Base-by-base conservation (phyloP, 2,113 vertebrate species). In the Rhinoderma darwinii region DNA sequence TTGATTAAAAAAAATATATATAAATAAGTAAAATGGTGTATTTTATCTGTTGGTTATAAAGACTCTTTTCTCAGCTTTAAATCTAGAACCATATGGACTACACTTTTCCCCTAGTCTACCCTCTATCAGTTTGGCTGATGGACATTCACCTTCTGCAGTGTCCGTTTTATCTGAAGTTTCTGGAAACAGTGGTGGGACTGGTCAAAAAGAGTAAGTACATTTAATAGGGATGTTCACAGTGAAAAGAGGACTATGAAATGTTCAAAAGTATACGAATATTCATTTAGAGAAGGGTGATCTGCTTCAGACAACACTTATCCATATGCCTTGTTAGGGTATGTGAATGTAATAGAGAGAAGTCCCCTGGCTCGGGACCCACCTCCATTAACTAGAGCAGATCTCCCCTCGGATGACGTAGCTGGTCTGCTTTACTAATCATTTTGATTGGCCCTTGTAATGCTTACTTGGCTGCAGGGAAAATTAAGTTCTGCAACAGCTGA, bases 81-180 rank as follows among this genome's bases (percentile, higher is more conserved):
- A 94, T 92, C 95, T 98, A 92, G 97, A 99, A 92, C 98, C 97
- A 1, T 99, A 99, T 18, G 92, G 94, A 85, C 93, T 97, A 70
- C 96, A 96, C 6, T 94, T 98, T 92, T 94, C 95, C 59, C 92
- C 95, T 74, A 95, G 94, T 70, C 91, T 96, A 88, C 94, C 96
- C 2, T 94, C 95, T 32, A 96, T 95, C 77, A 95, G 94, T 74
- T 83, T 96, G 68, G 88, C 95, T 0, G 97, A 97, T 91, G 94
- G 97, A 44, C 96, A 97, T 89, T 99, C 98, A 77, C 98, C 98
- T 61, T 96, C 96, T 32, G 94, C 94, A 77, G 88, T 97, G 81
- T 99, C 98, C 78, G 89, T 96, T 76, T 96, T 95, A 91, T 99
- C 98, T 4, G 96, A 96, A 83, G 81, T 94, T 1, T 99, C 97